phyloP scores from a whole-genome alignment of 2,113 vertebrate genomes.

The Tetraodon nigroviridis region DNA sequence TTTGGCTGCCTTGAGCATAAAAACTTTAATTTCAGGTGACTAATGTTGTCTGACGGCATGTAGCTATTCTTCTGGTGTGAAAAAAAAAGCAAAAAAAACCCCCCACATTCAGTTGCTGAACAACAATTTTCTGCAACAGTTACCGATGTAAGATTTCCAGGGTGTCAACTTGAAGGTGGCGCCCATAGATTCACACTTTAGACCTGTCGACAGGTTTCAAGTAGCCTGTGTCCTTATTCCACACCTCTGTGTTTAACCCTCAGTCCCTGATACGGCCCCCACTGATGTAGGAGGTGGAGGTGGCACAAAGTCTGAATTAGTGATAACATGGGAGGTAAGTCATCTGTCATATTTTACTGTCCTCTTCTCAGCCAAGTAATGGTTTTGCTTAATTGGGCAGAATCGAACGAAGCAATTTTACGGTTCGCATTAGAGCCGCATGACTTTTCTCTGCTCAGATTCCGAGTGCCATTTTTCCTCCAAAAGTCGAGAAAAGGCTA shows the following conservation, averaged over 20 bases:
- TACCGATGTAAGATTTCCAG: constrained; percentile 25
- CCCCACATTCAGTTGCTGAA: background rate
- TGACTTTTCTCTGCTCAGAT: constrained; percentile 37
- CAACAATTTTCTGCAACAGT: constrained; percentile 10
- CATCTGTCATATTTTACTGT: constrained; percentile 74
- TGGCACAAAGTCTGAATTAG: constrained; percentile 93
- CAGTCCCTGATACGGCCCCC: constrained; percentile 90
- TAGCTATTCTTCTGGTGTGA: no score
- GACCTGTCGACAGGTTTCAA: constrained; percentile 27
- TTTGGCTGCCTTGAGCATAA: no score
- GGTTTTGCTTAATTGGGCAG: constrained; percentile 76
- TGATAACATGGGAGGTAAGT: constrained; percentile 99
- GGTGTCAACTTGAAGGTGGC: constrained; percentile 27
- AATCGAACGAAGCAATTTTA: constrained; percentile 72
- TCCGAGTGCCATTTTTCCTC: constrained; percentile 51
- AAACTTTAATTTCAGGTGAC: no score
- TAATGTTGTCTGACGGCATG: no score
- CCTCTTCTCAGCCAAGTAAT: constrained; percentile 58
- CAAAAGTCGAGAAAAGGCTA: constrained; percentile 41
- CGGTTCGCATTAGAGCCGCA: constrained; percentile 50
- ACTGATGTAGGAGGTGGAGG: constrained; percentile 93
- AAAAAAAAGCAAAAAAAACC: no score
- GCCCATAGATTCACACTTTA: constrained; percentile 29
- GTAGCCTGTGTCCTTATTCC: constrained; percentile 59
- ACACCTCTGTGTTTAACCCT: constrained; percentile 57